These are phyloP conservation scores for Dipodomys stephensi DNA, from an alignment of 2,113 vertebrate genomes.

Conservation along the genomic window DNA sequence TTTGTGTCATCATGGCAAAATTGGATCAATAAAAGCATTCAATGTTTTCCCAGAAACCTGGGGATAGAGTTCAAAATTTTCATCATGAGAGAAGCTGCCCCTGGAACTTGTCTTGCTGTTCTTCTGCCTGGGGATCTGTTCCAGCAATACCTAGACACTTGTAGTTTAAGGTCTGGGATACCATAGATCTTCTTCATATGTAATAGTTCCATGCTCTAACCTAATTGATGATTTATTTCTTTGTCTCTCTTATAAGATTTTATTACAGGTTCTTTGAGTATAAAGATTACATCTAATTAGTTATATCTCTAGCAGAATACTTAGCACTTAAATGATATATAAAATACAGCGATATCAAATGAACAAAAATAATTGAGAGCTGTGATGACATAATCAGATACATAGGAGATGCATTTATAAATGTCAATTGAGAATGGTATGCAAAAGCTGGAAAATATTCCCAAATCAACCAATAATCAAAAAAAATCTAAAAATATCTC, in stretches of 20 bases:
- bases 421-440: background rate
- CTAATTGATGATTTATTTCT: background rate
- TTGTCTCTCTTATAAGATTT: background rate
- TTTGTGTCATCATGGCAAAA: background rate
- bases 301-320: background rate
- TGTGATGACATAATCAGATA: background rate
- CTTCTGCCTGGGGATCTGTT: conserved; percentile 2
- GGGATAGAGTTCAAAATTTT: conserved; percentile 14
- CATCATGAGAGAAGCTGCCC: background rate
- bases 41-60: background rate
- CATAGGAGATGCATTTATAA: background rate
- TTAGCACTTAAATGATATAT: background rate
- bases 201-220: background rate
- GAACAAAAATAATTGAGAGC: background rate
- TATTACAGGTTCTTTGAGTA: background rate
- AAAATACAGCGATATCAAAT: background rate
- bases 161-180: too few species aligned
- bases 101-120: background rate
- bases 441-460: background rate
- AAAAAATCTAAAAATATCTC: background rate
- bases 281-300: background rate
- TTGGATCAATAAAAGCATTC: conserved; percentile 37
- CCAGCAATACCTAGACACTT: background rate
- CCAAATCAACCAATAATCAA: conserved; percentile 2
- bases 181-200: background rate